Evolutionary conservation across 2,113 vertebrate genomes (phyloP), one percentile per base, ranked within the genome.

Genomic region (Phrynosoma blainvillii): DNA sequence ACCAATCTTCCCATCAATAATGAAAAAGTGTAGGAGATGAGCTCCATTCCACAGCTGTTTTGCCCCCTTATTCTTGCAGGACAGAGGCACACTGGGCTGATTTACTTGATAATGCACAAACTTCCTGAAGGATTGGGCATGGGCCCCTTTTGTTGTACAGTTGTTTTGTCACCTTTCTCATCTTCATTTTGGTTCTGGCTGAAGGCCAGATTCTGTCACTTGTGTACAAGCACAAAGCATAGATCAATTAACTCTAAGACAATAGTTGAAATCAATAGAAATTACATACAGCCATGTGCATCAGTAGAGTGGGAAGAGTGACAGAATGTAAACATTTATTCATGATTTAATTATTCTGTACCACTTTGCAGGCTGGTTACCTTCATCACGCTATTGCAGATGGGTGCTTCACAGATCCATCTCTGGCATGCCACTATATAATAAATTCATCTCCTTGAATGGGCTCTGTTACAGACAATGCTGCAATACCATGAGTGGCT

Each of bases 81-180:
- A 68, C 16, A 68, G 66, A 93, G 25, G 68, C 76, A 36, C 70
- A 80, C 86, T 91, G 90, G 62, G 74, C 62, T 42, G 84, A 95
- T 94, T 94, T 93, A 90, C 93, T 93, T 93, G 78, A 95, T 83
- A 94, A 94, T 88, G 73, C 0, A 0, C 68, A 90, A 88, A 93
- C 93, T 92, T 93, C 80, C 70, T 94, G 0, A 90, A 94, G 89
- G 94, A 93, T 93, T 68, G n/a, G 80, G 66, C 5, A 84, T 75
- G 82, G 87, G 47, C n/a, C 87, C 56, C 2, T 89, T 90, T 89
- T 94, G 73, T 95, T 90, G 86, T 84, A 85, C 86, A 93, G 88
- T 89, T 86, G 90, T 91, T 94, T 82, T 88, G 88, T 70, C 92
- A 86, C 56, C 88, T 90, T 92, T 93, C 89, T 82, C 47, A 76